phyloP scores from a whole-genome alignment of 2,888 invertebrate genomes.

The Pherbina coryleti region DNA sequence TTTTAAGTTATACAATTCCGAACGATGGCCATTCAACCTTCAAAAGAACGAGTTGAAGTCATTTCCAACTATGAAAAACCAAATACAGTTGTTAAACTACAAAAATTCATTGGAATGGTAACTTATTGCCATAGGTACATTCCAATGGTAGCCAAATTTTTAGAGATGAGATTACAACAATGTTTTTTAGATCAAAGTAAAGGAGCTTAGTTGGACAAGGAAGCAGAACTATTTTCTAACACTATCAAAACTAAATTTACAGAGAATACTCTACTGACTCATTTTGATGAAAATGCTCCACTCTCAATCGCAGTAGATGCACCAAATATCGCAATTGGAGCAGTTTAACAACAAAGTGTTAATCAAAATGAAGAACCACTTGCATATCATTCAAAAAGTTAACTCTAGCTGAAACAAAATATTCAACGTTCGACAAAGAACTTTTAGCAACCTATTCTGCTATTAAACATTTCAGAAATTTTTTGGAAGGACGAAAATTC shows the following conservation, averaged over 20 bases:
- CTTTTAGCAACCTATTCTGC: too few species aligned
- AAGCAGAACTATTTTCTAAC: neutral
- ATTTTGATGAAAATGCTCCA: neutral
- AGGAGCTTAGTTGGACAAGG: neutral
- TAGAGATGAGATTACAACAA: neutral
- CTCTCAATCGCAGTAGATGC: neutral
- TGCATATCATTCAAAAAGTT: neutral
- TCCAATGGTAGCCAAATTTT: neutral
- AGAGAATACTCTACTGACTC: neutral
- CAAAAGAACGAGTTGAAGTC: neutral
- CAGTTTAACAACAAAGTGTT: neutral
- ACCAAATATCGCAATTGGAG: neutral
- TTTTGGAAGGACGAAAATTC: too few species aligned
- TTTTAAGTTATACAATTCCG: neutral
- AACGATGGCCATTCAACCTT: neutral
- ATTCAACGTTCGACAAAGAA: too few species aligned
- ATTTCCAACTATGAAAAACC: too few species aligned
- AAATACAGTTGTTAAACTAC: neutral
- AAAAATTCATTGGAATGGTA: neutral
- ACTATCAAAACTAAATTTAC: neutral
- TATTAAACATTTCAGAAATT: too few species aligned
- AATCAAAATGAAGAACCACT: neutral
- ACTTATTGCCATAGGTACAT: neutral
- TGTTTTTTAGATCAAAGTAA: neutral
- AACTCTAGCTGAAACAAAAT: neutral